Conservation (phyloP, 1,140 invertebrate species). For the Hylaeus anthracinus region DNA sequence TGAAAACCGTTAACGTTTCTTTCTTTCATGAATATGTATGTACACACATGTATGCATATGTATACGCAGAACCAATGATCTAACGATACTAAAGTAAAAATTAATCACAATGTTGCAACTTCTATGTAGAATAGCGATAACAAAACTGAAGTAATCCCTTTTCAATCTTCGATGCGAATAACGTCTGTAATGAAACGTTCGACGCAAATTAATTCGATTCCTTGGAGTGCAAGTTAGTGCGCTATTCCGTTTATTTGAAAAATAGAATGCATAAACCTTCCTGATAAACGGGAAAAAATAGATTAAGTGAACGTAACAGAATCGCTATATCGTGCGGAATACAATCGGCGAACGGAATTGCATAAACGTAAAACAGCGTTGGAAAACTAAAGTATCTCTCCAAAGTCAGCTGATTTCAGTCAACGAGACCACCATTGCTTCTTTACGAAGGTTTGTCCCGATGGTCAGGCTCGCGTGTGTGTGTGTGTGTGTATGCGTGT, state of each 20-base stretch:
- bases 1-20: neutral
- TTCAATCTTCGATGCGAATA: neutral
- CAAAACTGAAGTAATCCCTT: neutral
- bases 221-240: neutral
- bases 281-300: neutral
- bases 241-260: neutral
- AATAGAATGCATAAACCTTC: neutral
- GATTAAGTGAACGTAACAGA: neutral
- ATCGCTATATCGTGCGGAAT: neutral
- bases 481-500: constrained; percentile 36
- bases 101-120: neutral
- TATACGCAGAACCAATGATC: neutral
- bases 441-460: constrained; percentile 41
- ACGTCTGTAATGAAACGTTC: neutral
- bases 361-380: neutral
- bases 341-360: neutral
- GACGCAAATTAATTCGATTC: neutral
- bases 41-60: neutral
- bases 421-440: constrained; percentile 65
- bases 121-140: neutral
- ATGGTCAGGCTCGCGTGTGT: constrained; percentile 26
- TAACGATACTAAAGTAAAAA: neutral
- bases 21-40: no score
- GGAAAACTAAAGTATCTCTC: constrained; percentile 1
- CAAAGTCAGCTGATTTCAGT: constrained; percentile 78